Conservation (phyloP, 1,140 invertebrate genomes). For the Zaprionus camerounensis region DNA sequence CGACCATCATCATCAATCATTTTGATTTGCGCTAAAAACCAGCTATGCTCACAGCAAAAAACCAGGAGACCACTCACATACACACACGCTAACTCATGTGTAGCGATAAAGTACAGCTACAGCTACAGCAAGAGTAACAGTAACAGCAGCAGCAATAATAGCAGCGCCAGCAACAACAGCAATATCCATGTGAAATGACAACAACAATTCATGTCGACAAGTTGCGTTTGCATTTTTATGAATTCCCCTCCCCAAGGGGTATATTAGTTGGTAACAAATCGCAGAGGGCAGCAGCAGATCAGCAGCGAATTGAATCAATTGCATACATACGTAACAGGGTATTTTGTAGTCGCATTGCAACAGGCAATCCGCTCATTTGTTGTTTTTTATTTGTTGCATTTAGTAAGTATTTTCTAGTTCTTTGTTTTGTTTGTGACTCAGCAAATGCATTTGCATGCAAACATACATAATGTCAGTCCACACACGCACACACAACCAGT, state of each 20-base stretch:
- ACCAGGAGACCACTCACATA: slow-evolving; percentile 25
- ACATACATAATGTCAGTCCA: slow-evolving; percentile 25
- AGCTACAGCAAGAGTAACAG: slow-evolving; percentile 39
- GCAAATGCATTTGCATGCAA: slow-evolving; percentile 46
- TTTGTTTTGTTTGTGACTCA: slow-evolving; percentile 33
- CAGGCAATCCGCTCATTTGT: background rate
- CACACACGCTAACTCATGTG: slow-evolving; percentile 25
- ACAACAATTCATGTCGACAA: slow-evolving; percentile 82
- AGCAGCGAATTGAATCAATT: background rate
- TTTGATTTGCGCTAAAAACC: slow-evolving; percentile 82
- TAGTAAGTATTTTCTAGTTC: slow-evolving; percentile 49
- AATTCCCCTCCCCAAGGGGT: background rate
- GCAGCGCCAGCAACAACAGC: slow-evolving; percentile 34
- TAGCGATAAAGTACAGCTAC: slow-evolving; percentile 58
- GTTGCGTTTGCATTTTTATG: slow-evolving; percentile 68
- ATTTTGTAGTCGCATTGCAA: slow-evolving; percentile 13
- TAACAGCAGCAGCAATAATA: slow-evolving; percentile 42
- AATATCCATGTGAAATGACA: slow-evolving; percentile 68
- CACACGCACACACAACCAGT: slow-evolving; percentile 3
- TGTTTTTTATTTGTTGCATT: slow-evolving; percentile 48
- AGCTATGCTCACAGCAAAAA: slow-evolving; percentile 60
- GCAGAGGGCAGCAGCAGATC: background rate
- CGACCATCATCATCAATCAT: slow-evolving; percentile 80
- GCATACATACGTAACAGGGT: slow-evolving; percentile 1
- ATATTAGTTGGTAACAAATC: slow-evolving; percentile 2